Evolutionary conservation across 2,797 vertebrate genomes (phyloP), one percentile per base, ranked within the genome.

Genomic region (Amazona ochrocephala): DNA sequence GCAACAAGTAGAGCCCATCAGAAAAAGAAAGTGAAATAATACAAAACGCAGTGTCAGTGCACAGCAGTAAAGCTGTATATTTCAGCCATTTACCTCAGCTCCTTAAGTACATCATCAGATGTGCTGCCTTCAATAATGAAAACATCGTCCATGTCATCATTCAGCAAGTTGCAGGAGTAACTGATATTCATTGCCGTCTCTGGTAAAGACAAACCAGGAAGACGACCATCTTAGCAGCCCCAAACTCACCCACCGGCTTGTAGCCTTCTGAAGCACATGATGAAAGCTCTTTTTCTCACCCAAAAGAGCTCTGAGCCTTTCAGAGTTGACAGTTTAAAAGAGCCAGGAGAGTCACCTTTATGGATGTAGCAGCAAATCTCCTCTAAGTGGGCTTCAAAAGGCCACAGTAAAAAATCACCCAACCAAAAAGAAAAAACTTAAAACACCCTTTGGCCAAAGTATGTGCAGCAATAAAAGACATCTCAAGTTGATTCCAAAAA

Each of bases 101-200:
- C 98, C 70, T 98, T 84, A 83, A 84, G 93, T 67, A 99, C 98
- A 0, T 92, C 98, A 53, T 98, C 97, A 7, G 97, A 44, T 13
- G 98, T 98, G 50, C 96, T 97, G 62, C 98, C 98, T 5, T 98
- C 95, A 54, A 99, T 96, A 24, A 98, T 3, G 41, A 99, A 99
- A 22, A 99, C 95, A 1, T 98, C 98, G 15, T 97, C 98, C 99
- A 99, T 99, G 72, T 99, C 98, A 45, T 99, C 98, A 21, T 98
- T 95, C 72, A 99, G 97, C 98, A 99, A 98, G 96, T 98, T 99
- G 97, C 99, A 99, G 68, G 99, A 98, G 78, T 99, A 99, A 61
- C 99, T 99, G 17, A 99, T 99, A 93, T 99, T 99, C 96, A 99
- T 98, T 4, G 99, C 99, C 0, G 99, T 99, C 95, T 99, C 99